Evolutionary conservation across 1,140 invertebrate genomes (phyloP), one percentile per base, ranked within the genome.

Genomic region (Hylaeus volcanicus): DNA sequence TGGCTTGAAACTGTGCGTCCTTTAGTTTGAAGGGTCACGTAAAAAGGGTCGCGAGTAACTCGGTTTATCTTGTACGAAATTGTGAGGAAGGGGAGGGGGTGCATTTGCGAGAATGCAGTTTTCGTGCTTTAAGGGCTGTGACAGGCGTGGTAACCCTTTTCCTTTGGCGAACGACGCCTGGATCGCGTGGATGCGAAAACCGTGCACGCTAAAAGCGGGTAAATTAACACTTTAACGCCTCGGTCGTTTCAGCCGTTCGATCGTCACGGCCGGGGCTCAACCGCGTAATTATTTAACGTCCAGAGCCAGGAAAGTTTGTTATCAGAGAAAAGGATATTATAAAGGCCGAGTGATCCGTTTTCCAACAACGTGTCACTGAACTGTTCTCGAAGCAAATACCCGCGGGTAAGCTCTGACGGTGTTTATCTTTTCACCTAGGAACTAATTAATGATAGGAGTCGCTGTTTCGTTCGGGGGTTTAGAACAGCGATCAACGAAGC

Each of bases 81-180:
- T 45, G 51, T 11, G 71, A n/a, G 56, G 48, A 26, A 26, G 37
- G 68, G 53, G 1, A 1, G 55, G 8, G 2, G 65, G 64, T 78
- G 69, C 55, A 43, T 82, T 72, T 53, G 75, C 48, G 75, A 78
- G 26, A 79, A 82, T 73, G 53, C 70, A 79, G 69, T 82, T 79
- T 76, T 55, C 39, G 65, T 70, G 73, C 60, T 73, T 79, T 66
- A 15, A 26, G 66, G 51, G 37, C 55, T 45, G 69, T 43, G 61
- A 79, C 61, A 63, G 45, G 58, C 39, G 43, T 51, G 56, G 70
- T 63, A 68, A 82, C 45, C 60, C 64, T 3, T 68, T 82, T 79
- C 66, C 64, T 55, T 73, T 45, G 1, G 51, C 1, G 48, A 55
- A 39, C 9, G 2, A 1, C 9, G 8, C 4, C 4, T 3, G 2